A percentile compares a stretch with the other conserved stretches of the same genome.
These are phyloP conservation scores for Willowsia nigromaculata DNA, from an alignment of 2,888 invertebrate species.

Conservation along the genomic window DNA sequence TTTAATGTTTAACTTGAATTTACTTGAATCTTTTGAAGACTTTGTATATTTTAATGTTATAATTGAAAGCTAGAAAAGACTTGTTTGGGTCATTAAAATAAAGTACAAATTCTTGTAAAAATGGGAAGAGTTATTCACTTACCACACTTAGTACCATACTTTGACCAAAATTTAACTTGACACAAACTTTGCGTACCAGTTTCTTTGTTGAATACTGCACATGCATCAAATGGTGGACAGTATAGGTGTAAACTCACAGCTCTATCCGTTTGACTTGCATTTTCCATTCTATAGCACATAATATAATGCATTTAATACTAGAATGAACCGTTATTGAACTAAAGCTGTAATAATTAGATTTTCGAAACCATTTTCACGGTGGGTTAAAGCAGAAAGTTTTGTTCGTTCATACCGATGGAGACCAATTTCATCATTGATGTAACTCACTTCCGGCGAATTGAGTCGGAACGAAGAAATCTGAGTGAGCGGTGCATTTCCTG, in stretches of 20 bases:
- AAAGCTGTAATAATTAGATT: too few relatives aligned
- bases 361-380: too few relatives aligned
- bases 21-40: too few relatives aligned
- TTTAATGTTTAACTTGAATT: too few relatives aligned
- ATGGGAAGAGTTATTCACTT: not conserved
- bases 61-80: too few relatives aligned
- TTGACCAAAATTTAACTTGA: constrained; percentile 95
- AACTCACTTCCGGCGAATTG: constrained; percentile 90
- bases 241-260: constrained; percentile 97
- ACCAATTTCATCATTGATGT: constrained; percentile 97
- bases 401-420: constrained; percentile 88
- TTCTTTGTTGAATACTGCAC: constrained; percentile 94
- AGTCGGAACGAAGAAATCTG: constrained; percentile 85
- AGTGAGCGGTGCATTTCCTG: constrained; percentile 82
- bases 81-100: not conserved
- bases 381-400: too few relatives aligned
- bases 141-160: constrained; percentile 87
- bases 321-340: too few relatives aligned
- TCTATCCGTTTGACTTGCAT: constrained; percentile 91
- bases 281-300: constrained; percentile 98
- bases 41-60: too few relatives aligned
- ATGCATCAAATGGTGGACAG: constrained; percentile 94
- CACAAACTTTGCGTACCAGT: constrained; percentile 88
- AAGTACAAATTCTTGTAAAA: not conserved
- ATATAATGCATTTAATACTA: too few relatives aligned